Evolutionary conservation across 1,140 invertebrate species (phyloP).

Genomic region (Brachionus rotundiformis): DNA sequence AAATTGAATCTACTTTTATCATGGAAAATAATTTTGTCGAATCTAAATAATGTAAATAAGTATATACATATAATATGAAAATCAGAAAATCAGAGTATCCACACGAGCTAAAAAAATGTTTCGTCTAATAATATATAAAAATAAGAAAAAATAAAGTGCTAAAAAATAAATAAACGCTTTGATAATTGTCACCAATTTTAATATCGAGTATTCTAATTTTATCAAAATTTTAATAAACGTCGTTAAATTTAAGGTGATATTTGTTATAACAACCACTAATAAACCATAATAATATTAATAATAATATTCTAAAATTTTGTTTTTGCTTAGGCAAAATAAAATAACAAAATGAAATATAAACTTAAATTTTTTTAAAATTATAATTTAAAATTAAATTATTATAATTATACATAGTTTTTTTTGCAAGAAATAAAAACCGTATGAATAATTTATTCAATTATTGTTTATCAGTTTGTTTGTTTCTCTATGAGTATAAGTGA

Average conservation of each 20-base stretch:
- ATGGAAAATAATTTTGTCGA: neutral
- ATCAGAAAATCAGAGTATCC: neutral
- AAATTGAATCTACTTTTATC: neutral
- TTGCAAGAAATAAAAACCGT: conserved; percentile 11
- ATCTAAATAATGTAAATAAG: conserved; percentile 10
- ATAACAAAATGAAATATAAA: conserved; percentile 25
- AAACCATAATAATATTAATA: conserved; percentile 24
- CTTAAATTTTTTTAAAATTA: conserved; percentile 13
- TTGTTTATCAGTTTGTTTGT: conserved; percentile 8
- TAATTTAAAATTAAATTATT: conserved; percentile 20
- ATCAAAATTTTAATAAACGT: conserved; percentile 36
- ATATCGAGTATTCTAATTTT: conserved; percentile 23
- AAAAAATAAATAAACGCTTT: conserved; percentile 30
- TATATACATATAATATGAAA: too few species aligned
- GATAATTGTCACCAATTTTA: conserved; percentile 32
- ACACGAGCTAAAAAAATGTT: neutral
- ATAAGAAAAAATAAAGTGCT: neutral
- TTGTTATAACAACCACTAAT: conserved; percentile 40
- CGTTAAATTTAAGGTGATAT: conserved; percentile 38
- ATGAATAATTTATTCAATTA: conserved; percentile 17
- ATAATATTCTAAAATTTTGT: conserved; percentile 33
- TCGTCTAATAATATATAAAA: neutral
- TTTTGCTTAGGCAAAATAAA: conserved; percentile 30
- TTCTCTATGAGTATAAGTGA: conserved; percentile 13
- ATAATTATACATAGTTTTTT: neutral